Conservation (phyloP, 2,113 vertebrate genomes). For the Synodontis membranacea region DNA sequence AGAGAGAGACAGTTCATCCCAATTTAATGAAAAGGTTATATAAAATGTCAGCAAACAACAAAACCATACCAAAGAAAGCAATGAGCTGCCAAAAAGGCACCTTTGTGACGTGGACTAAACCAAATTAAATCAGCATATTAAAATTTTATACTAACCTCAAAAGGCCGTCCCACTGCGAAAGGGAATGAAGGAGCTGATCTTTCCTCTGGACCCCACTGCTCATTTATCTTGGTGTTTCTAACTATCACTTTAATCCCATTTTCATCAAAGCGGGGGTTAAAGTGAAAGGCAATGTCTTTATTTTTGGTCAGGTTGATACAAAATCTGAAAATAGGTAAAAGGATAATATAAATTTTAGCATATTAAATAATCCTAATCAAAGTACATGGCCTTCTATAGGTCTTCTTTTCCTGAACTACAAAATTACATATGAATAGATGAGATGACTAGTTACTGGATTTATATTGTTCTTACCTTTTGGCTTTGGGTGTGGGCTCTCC, state of each 20-base stretch:
- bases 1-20: not conserved
- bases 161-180: constrained; percentile 53
- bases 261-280: constrained; percentile 59
- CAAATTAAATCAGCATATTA: not conserved
- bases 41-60: not conserved
- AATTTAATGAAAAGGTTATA: not conserved
- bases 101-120: not conserved
- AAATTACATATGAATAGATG: not conserved
- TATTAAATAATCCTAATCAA: not conserved
- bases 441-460: not conserved
- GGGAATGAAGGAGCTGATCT: constrained; percentile 45
- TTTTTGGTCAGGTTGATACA: constrained; percentile 49
- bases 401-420: not conserved
- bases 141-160: constrained; percentile 56
- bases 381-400: not conserved
- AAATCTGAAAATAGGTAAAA: constrained; percentile 42
- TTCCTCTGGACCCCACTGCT: constrained; percentile 58
- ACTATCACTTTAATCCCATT: constrained; percentile 42
- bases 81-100: not conserved
- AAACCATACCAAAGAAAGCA: not conserved
- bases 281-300: constrained; percentile 57
- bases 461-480: constrained; percentile 43
- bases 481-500: constrained; percentile 51
- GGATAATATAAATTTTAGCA: not conserved
- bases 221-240: constrained; percentile 50